Evolutionary conservation across 2,888 invertebrate genomes (phyloP), one percentile per base, ranked within the genome.

Genomic region (Melolontha melolontha): DNA sequence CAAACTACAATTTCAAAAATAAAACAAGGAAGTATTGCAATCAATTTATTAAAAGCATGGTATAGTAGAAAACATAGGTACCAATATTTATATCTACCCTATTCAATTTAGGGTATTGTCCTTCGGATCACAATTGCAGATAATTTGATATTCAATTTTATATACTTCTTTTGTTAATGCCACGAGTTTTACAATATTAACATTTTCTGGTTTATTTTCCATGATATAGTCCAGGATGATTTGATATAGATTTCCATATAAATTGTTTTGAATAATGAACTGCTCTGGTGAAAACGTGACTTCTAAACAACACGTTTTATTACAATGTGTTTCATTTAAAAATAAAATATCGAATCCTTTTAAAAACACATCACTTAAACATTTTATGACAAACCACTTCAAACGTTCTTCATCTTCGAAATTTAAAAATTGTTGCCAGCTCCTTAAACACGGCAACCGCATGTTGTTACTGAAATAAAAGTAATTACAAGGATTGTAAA

Each of bases 401-500:
- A 34, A 34, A 10, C 6, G 6, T 34, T 34, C 34, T 34, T 34
- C 34, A 34, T 34, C 6, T 34, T 34, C 5, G 1, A 34, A 1
- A 34, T 34, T 34, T 1, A 12, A 22, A n/a, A 49, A 12, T 49
- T 49, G 12, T 49, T 49, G 7, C 49, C 49, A 49, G 11, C 14
- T 14, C 11, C 49, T 49, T 14, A 49, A 12, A 11, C 49, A 49
- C 7, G 49, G 49, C 11, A 49, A 49, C 7, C 7, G 49, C 49
- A 49, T 49, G 49, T 44, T 44, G 47, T 49, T 49, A 49, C 49
- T 49, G 49, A 49, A 49, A 49, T 12, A 12, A 49, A 49, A 49
- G 11, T 49, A 49, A 49, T 49, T 49, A 49, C 49, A 49, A 49
- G 49, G 49, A 10, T 49, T 49, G 49, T 49, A 49, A 49, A 49